These are phyloP conservation scores for Xiphias gladius DNA, from an alignment of 2,113 vertebrate species.

Conservation along the genomic window DNA sequence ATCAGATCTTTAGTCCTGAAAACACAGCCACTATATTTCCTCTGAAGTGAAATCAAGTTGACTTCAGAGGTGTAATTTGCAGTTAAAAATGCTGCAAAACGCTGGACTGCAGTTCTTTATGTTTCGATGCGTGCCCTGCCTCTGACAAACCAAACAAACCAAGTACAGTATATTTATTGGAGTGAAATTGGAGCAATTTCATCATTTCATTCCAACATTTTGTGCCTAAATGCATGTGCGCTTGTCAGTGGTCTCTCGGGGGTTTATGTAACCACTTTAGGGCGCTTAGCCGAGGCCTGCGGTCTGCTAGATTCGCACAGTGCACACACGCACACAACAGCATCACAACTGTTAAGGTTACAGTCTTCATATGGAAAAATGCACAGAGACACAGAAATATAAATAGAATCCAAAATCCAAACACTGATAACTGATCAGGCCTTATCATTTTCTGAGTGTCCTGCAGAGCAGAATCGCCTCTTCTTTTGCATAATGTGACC, in stretches of 20 bases:
- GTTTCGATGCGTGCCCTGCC: neutral
- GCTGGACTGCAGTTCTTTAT: neutral
- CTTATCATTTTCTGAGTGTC: neutral
- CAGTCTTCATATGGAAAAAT: neutral
- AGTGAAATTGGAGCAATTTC: conserved; percentile 1
- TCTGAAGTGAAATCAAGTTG: neutral
- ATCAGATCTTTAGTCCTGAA: neutral
- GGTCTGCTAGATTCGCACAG: conserved; percentile 29
- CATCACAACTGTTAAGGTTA: neutral
- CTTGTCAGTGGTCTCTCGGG: neutral
- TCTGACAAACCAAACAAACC: conserved; percentile 3
- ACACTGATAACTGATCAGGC: neutral
- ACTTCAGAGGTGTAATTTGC: conserved; percentile 12
- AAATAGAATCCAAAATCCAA: neutral
- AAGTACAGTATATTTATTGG: neutral
- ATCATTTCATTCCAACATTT: neutral
- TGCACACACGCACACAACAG: neutral
- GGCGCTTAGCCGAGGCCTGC: conserved; percentile 52
- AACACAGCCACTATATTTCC: neutral
- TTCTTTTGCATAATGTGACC: conserved; percentile 35
- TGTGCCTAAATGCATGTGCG: neutral
- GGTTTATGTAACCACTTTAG: conserved; percentile 71
- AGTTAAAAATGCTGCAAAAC: neutral
- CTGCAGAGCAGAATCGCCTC: too few species aligned
- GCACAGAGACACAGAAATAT: neutral